Conservation (phyloP, 2,888 invertebrate genomes). For the Idaea straminata region DNA sequence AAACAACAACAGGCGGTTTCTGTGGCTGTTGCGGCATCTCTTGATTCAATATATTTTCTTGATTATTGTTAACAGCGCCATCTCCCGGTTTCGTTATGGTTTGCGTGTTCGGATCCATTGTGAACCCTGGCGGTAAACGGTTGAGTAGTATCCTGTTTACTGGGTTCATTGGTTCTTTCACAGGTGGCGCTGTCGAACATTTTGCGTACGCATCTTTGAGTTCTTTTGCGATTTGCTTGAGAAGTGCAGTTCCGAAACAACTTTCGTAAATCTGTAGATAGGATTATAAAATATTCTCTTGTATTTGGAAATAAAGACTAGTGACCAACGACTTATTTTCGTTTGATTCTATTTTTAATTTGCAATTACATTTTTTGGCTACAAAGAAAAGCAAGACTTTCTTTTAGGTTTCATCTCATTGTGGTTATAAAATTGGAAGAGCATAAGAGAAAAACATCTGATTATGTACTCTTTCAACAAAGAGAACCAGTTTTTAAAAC, state of each 20-base stretch:
- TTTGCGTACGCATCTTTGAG: constrained; percentile 84
- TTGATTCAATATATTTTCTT: constrained; percentile 50
- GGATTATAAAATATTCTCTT: too few species aligned
- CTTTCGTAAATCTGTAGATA: constrained; percentile 83
- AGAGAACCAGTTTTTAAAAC: not conserved
- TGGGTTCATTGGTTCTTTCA: constrained; percentile 57
- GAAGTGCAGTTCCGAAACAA: constrained; percentile 84
- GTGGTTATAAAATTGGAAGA: too few species aligned
- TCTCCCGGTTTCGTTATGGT: constrained; percentile 69
- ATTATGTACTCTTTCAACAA: not conserved
- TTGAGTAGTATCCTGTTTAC: constrained; percentile 63
- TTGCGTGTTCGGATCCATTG: constrained; percentile 68
- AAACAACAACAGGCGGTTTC: constrained; percentile 79
- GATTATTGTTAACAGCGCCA: constrained; percentile 54
- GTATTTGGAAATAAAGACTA: too few species aligned
- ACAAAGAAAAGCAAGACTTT: too few species aligned
- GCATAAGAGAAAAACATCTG: too few species aligned
- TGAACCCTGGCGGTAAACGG: constrained; percentile 68
- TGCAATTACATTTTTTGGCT: too few species aligned
- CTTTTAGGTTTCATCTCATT: too few species aligned
- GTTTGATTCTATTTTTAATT: too few species aligned
- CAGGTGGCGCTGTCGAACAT: constrained; percentile 79
- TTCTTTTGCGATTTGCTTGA: constrained; percentile 84
- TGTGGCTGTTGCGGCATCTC: constrained; percentile 51
- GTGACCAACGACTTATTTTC: too few species aligned